A percentile compares a stretch with the other conserved stretches of the same genome.
phyloP scores from a whole-genome alignment of 2,888 invertebrate species.

The Pocota personata region DNA sequence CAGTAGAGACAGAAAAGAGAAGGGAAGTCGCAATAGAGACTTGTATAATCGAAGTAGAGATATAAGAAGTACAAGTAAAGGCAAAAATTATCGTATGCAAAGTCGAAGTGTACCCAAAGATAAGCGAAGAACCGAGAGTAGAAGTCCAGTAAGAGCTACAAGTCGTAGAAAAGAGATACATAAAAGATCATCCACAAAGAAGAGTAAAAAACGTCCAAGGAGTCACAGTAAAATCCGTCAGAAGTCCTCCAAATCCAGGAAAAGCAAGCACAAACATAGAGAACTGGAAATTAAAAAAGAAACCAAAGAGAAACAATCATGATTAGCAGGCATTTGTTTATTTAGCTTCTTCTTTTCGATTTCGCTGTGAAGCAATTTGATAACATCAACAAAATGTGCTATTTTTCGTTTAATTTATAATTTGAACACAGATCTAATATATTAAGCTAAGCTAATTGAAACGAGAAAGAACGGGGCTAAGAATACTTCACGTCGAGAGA shows the following conservation, averaged over 20 bases:
- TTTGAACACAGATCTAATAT: conserved; percentile 56
- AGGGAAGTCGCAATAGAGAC: conserved; percentile 6
- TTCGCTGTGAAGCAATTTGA: background rate
- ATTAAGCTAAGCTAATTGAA: conserved; percentile 45
- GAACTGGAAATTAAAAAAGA: background rate
- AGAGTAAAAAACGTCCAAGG: conserved; percentile 1
- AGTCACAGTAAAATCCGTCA: background rate
- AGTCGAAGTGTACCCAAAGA: background rate
- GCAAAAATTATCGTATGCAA: background rate
- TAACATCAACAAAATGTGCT: background rate
- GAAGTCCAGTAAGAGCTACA: background rate
- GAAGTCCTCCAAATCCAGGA: conserved; percentile 8
- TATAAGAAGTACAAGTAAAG: background rate
- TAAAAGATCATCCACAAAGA: background rate
- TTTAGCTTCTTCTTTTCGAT: background rate
- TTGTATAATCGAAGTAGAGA: background rate
- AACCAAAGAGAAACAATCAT: background rate
- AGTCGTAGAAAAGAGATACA: background rate
- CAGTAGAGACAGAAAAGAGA: background rate
- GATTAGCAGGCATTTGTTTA: conserved; percentile 14
- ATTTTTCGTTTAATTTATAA: conserved; percentile 23
- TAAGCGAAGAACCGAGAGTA: background rate
- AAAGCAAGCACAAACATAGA: conserved; percentile 14
- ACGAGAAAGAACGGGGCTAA: conserved; percentile 4
- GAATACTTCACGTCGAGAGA: background rate